Evolutionary conservation across 2,888 invertebrate species (phyloP).

Genomic region (Iselma pallidipennis): DNA sequence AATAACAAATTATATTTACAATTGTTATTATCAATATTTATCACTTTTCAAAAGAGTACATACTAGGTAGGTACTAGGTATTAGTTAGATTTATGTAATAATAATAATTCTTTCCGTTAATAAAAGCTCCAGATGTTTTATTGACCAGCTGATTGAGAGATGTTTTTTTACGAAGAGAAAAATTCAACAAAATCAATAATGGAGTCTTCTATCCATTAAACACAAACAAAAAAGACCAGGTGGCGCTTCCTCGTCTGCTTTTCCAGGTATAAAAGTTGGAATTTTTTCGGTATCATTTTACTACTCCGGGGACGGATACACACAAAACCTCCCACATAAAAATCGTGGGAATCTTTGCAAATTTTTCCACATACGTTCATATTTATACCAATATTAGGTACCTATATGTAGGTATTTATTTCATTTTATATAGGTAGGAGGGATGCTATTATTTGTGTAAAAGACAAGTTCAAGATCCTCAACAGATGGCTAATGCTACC

Average conservation of each 20-base stretch:
- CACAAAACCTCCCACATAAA: neutral
- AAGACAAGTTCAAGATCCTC: constrained; percentile 11
- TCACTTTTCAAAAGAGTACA: neutral
- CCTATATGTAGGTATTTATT: no score
- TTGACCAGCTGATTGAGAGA: neutral
- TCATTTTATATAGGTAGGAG: neutral
- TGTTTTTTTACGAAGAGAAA: neutral
- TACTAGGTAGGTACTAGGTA: no score
- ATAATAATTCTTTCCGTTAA: neutral
- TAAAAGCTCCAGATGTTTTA: neutral
- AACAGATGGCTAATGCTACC: constrained; percentile 17
- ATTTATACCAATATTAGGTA: neutral
- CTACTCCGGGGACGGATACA: neutral
- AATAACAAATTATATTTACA: neutral
- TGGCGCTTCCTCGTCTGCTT: constrained; percentile 11
- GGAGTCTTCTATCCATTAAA: constrained; percentile 1
- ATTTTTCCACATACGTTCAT: constrained; percentile 6
- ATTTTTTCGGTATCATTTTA: constrained; percentile 12
- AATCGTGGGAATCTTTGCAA: constrained; percentile 17
- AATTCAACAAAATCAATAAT: neutral
- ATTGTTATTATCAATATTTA: neutral
- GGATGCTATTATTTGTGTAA: neutral
- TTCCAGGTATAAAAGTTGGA: neutral
- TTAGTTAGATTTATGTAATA: neutral
- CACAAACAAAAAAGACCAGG: constrained; percentile 11